Base-by-base conservation (phyloP, 2,113 vertebrate genomes). In the Empidonax traillii region DNA sequence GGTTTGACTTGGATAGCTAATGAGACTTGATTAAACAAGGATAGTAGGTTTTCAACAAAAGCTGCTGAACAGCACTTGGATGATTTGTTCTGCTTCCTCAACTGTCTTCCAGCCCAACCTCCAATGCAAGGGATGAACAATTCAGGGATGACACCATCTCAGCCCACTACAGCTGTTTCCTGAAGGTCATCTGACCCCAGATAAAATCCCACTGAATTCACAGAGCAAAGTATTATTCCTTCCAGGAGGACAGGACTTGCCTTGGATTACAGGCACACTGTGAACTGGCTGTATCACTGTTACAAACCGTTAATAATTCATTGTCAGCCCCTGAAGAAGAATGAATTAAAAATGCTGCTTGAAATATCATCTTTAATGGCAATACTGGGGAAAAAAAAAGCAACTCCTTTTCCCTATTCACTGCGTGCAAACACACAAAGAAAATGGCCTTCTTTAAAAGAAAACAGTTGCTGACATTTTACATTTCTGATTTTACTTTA, bases 401-500 rank as follows among this genome's bases (percentile, higher is more conserved):
- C 28, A 81, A 61, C n/a, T 90, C 23, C 37, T 67, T 87, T 87
- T 93, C 72, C 73, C 79, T 74, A 31, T 39, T 73, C 61, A n/a
- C 47, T 56, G 33, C 33, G 39, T 90, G 59, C 43, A 88, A 81
- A 85, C 11, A 59, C 43, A 78, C 28, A 92, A 67, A 58, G 18
- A 93, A 93, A 93, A 67, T 35, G 25, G 61, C 41, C n/a, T 68
- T 74, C 82, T 85, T 92, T 61, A 87, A 90, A 90, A 44, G 20
- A 90, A 93, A 93, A 91, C 68, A 93, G 79, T 95, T 89, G 90
- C 93, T 96, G 96, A 93, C 93, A 96, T 96, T 97, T 93, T 85
- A 91, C n/a, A 59, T 82, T 91, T 93, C 77, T 94, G 73, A 72
- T 93, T 95, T 90, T 84, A 61, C 52, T 94, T 65, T 87, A 83